A percentile compares a stretch with the other conserved stretches of the same genome.
phyloP scores from a whole-genome alignment of 1,140 invertebrate species.

The Drosophila rhopaloa region DNA sequence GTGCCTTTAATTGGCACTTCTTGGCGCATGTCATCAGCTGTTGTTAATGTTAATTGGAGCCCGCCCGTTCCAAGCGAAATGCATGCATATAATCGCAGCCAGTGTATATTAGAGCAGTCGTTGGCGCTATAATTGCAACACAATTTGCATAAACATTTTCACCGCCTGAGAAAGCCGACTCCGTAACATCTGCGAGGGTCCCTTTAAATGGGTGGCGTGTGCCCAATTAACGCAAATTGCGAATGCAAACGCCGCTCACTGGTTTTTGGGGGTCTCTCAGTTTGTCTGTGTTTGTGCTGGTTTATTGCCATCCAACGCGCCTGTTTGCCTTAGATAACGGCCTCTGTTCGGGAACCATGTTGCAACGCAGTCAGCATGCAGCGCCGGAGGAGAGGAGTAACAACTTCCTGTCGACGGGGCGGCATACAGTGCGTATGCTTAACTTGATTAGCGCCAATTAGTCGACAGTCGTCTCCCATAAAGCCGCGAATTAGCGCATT shows the following conservation, averaged over 20 bases:
- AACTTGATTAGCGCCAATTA: slow-evolving; percentile 79
- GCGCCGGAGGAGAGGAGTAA: background rate
- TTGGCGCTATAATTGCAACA: slow-evolving; percentile 63
- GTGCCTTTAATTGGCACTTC: slow-evolving; percentile 74
- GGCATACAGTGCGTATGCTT: slow-evolving; percentile 69
- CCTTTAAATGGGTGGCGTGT: slow-evolving; percentile 64
- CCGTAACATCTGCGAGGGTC: slow-evolving; percentile 38
- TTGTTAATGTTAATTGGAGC: slow-evolving; percentile 42
- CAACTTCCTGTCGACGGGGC: slow-evolving; percentile 27
- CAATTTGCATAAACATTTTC: slow-evolving; percentile 77
- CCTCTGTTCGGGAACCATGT: slow-evolving; percentile 29
- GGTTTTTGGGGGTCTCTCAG: slow-evolving; percentile 10
- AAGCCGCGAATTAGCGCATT: slow-evolving; percentile 65
- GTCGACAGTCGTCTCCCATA: slow-evolving; percentile 40
- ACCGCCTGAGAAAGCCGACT: slow-evolving; percentile 30
- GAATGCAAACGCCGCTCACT: slow-evolving; percentile 34
- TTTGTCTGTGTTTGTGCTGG: slow-evolving; percentile 46
- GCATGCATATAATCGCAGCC: slow-evolving; percentile 40
- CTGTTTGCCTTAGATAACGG: slow-evolving; percentile 78
- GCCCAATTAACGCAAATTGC: slow-evolving; percentile 74
- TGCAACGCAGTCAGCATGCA: slow-evolving; percentile 22
- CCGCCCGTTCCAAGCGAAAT: slow-evolving; percentile 12
- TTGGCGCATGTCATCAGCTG: slow-evolving; percentile 45
- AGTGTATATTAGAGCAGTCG: slow-evolving; percentile 37
- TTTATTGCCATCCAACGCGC: slow-evolving; percentile 54